Evolutionary conservation across 1,140 invertebrate species (phyloP), one percentile per base, ranked within the genome.

Genomic region (Drosophila neocordata): DNA sequence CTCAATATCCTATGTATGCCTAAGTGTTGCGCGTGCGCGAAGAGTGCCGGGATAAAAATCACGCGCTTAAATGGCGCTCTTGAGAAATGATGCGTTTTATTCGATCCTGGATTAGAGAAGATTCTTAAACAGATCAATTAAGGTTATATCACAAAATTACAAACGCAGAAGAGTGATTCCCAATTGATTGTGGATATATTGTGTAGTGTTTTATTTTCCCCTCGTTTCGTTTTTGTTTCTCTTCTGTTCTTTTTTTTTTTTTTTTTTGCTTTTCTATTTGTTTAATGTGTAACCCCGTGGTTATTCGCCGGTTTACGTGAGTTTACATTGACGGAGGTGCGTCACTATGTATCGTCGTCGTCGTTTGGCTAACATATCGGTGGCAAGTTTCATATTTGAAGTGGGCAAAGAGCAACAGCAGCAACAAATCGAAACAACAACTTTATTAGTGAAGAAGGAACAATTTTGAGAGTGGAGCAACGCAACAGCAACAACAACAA

Each of bases 291-390:
- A 8, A 15, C 15, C 41, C 8, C 70, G 64, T 51, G 37, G 18
- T 75, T 61, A 48, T 44, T 69, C 65, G 41, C 15, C 41, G 15
- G 41, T 20, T 18, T 48, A 2, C 15, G 34, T 35, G 2, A 35
- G 34, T 35, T 12, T 35, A 11, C 7, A 48, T 15, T 48, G 41
- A 18, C 41, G 41, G 15, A 48, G 15, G 13, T 48, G 6, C 63
- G 74, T 80, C 68, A 71, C 78, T 85, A 85, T 83, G 82, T 79
- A 79, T 90, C 83, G 88, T 67, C 73, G 77, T 77, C 78, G 83
- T 73, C 69, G 78, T 37, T 57, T 77, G 67, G 61, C 76, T 56
- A 69, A 76, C 65, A 48, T 48, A 56, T 56, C 53, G 27, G 27
- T 34, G 53, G 73, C 74, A 35, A 69, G 55, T 77, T 82, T 79